These are phyloP conservation scores for Pegoplata infirma DNA, from an alignment of 2,888 invertebrate species.

Conservation along the genomic window DNA sequence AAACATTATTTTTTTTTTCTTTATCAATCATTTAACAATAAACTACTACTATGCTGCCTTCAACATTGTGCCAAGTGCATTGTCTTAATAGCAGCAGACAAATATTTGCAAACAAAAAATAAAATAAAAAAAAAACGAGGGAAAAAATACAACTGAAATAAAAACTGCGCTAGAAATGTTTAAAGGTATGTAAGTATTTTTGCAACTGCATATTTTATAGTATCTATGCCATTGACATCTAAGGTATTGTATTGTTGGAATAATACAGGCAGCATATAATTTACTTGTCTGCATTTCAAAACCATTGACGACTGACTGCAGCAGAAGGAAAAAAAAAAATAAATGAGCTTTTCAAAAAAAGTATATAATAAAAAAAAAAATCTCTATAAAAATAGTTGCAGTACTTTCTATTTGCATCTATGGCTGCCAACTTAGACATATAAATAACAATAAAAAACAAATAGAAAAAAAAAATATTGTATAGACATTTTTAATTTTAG, in stretches of 20 bases:
- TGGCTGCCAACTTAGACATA: conserved; percentile 47
- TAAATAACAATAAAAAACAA: conserved; percentile 24
- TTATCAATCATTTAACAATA: conserved; percentile 52
- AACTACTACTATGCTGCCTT: conserved; percentile 24
- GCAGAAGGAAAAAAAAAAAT: conserved; percentile 28
- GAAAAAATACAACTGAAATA: background rate
- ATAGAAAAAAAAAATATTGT: background rate
- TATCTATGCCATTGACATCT: conserved; percentile 60
- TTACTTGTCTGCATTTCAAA: conserved; percentile 52
- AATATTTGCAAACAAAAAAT: conserved; percentile 36
- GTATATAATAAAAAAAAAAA: conserved; percentile 7
- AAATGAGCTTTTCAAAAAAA: conserved; percentile 53
- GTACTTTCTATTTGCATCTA: conserved; percentile 60
- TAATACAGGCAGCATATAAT: conserved; percentile 47
- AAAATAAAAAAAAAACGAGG: background rate
- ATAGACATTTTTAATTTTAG: background rate
- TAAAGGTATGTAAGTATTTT: conserved; percentile 20
- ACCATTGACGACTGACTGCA: conserved; percentile 46
- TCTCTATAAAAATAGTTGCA: conserved; percentile 31
- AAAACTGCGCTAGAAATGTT: conserved; percentile 42
- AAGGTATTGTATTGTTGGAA: conserved; percentile 38
- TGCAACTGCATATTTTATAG: conserved; percentile 53
- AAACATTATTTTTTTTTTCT: conserved; percentile 20
- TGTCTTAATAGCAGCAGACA: conserved; percentile 41
- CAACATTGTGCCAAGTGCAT: conserved; percentile 43